A percentile compares a stretch with the other conserved stretches of the same genome.
Conservation (phyloP, 2,797 vertebrate species). For the Hylomyscus alleni region DNA sequence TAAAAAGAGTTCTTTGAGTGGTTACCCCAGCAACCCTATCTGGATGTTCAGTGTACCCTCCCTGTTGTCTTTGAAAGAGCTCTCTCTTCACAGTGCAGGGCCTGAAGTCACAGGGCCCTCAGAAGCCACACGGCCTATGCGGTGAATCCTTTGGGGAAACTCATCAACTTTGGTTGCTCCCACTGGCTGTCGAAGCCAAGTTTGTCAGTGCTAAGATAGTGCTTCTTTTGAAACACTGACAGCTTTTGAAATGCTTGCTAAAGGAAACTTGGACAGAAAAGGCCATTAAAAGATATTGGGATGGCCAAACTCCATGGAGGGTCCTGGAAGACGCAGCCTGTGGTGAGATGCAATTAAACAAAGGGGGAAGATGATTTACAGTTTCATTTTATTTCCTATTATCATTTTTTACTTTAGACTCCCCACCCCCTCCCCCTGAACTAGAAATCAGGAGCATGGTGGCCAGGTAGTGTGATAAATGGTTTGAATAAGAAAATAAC, state of each 20-base stretch:
- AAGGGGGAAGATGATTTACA: conserved; percentile 13
- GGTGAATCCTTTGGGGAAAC: neutral
- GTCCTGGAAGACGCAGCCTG: neutral
- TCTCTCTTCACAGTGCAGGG: neutral
- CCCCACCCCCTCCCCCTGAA: conserved; percentile 53
- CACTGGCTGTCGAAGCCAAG: neutral
- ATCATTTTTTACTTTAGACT: conserved; percentile 43
- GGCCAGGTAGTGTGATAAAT: neutral
- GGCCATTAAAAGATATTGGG: neutral
- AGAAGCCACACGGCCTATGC: neutral
- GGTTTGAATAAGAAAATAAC: conserved; percentile 46
- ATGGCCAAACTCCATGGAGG: neutral
- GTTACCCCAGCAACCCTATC: neutral
- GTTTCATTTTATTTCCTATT: conserved; percentile 7
- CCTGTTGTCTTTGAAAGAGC: neutral
- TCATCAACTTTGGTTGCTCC: neutral
- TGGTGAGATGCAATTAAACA: neutral
- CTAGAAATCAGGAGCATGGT: neutral
- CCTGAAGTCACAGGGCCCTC: neutral
- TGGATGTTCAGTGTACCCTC: neutral
- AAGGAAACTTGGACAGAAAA: conserved; percentile 46
- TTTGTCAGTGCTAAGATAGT: neutral
- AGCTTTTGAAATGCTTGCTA: conserved; percentile 22
- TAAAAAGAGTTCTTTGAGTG: neutral
- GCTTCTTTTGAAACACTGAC: too few species aligned